Evolutionary conservation across 2,113 vertebrate genomes (phyloP).

Genomic region (Phocoena sinus): DNA sequence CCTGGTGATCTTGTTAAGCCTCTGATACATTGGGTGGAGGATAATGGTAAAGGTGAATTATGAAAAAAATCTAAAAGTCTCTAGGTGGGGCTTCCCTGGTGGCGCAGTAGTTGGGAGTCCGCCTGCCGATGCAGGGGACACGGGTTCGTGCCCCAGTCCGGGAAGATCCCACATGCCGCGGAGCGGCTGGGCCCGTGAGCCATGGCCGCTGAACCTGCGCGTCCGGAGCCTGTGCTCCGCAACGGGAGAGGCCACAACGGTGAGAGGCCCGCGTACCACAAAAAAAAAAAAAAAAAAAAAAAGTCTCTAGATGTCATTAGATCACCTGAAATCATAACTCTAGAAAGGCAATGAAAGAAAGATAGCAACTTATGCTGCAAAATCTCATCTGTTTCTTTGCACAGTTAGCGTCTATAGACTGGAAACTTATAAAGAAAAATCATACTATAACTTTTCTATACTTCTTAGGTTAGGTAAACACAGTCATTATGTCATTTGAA

Average conservation of each 20-base stretch:
- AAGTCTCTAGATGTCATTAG: background rate
- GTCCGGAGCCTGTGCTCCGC: too few species aligned
- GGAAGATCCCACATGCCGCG: too few species aligned
- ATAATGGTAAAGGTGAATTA: slow-evolving; percentile 10
- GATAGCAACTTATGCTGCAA: background rate
- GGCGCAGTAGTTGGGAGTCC: too few species aligned
- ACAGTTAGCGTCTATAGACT: background rate
- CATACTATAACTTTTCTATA: background rate
- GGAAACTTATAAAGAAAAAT: background rate
- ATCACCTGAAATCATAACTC: background rate
- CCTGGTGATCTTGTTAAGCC: background rate
- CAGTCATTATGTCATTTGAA: slow-evolving; percentile 3
- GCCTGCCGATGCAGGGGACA: too few species aligned
- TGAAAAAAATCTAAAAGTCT: background rate
- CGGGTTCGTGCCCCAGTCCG: too few species aligned
- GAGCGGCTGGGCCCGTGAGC: too few species aligned
- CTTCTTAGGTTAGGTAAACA: background rate
- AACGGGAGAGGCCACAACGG: too few species aligned
- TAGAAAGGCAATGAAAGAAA: background rate
- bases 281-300: too few species aligned
- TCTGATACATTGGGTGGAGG: background rate
- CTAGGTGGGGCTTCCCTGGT: background rate
- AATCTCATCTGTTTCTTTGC: background rate
- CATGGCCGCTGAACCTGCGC: too few species aligned
- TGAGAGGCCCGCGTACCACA: too few species aligned